phyloP scores from a whole-genome alignment of 2,797 vertebrate species.

The Xenentodon cancila region DNA sequence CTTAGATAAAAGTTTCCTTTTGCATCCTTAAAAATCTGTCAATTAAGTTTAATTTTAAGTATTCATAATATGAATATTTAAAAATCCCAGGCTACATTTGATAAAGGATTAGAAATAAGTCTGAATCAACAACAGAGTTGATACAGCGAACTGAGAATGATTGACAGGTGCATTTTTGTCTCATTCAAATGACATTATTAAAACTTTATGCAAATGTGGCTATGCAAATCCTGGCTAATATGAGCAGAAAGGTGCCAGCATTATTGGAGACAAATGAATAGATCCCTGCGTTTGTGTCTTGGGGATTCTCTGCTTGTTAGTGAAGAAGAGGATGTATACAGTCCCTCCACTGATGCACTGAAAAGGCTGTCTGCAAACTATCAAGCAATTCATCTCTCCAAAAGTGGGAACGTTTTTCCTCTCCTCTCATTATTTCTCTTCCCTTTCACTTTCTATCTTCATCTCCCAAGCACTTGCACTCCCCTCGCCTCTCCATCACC shows the following conservation, averaged over 20 bases:
- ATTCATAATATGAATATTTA: not conserved
- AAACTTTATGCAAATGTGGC: slow-evolving; percentile 77
- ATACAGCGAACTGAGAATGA: slow-evolving; percentile 61
- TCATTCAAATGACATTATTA: slow-evolving; percentile 74
- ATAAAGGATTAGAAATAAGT: slow-evolving; percentile 10
- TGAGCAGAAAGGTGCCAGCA: slow-evolving; percentile 70
- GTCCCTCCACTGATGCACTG: slow-evolving; percentile 70
- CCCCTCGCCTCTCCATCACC: slow-evolving; percentile 36
- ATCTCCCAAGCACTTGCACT: slow-evolving; percentile 60
- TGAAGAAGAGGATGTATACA: slow-evolving; percentile 70
- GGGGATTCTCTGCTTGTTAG: slow-evolving; percentile 79
- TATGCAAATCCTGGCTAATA: slow-evolving; percentile 74
- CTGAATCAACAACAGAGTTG: slow-evolving; percentile 7
- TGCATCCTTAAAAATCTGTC: not conserved
- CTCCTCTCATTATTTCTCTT: slow-evolving; percentile 75
- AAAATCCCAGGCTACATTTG: slow-evolving; percentile 2
- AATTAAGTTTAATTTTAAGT: not conserved
- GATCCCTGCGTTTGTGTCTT: slow-evolving; percentile 69
- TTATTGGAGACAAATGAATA: slow-evolving; percentile 77
- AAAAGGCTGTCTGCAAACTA: slow-evolving; percentile 75
- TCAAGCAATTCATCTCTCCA: slow-evolving; percentile 75
- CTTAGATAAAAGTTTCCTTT: not conserved
- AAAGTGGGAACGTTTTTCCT: slow-evolving; percentile 66
- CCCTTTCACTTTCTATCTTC: slow-evolving; percentile 64
- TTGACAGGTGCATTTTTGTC: slow-evolving; percentile 66